These are phyloP conservation scores for Oxytorus armatus DNA, from an alignment of 2,888 invertebrate species.

Conservation along the genomic window DNA sequence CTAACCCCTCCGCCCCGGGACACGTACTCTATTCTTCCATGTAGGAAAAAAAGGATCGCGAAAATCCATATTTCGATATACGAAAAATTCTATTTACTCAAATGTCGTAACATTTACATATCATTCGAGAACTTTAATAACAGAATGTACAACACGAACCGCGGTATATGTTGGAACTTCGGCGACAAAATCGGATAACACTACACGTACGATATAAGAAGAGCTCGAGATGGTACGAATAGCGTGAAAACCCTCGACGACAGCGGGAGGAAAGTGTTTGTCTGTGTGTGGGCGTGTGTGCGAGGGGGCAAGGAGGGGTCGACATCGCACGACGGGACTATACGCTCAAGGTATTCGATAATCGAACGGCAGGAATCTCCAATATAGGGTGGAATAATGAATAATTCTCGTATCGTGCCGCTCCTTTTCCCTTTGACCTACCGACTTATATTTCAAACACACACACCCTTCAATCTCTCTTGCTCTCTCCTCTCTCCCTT, in stretches of 20 bases:
- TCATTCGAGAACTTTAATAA: conserved; percentile 47
- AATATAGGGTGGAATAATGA: conserved; percentile 75
- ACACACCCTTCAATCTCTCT: conserved; percentile 11
- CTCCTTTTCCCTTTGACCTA: conserved; percentile 63
- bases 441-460: conserved; percentile 55
- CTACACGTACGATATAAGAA: conserved; percentile 3
- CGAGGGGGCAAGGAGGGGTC: conserved; percentile 48
- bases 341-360: conserved; percentile 73
- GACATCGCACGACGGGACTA: conserved; percentile 35
- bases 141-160: conserved; percentile 17
- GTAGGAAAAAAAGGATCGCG: background rate
- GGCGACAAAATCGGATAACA: conserved; percentile 9
- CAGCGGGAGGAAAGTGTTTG: conserved; percentile 17
- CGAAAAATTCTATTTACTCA: conserved; percentile 4
- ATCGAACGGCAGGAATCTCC: conserved; percentile 76
- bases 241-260: conserved; percentile 27
- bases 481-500: background rate
- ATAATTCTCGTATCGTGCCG: conserved; percentile 67
- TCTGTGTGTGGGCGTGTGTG: conserved; percentile 43
- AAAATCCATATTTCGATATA: background rate
- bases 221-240: conserved; percentile 34
- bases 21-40: no score
- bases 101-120: background rate
- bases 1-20: no score
- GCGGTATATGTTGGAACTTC: background rate